phyloP scores from a whole-genome alignment of 1,140 invertebrate species.

The Pseudoatta argentina region DNA sequence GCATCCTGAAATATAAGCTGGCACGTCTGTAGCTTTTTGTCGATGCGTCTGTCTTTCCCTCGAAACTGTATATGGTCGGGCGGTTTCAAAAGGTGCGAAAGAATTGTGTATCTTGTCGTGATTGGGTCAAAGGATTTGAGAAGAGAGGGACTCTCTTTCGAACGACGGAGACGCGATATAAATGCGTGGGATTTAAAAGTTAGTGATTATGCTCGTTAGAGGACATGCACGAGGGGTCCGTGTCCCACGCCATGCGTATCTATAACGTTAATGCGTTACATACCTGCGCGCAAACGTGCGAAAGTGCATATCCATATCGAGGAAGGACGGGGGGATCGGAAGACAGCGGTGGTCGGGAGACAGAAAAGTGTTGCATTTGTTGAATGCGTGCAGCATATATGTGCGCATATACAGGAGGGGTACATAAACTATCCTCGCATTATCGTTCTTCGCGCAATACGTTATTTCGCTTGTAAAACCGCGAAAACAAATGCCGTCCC shows the following conservation, averaged over 20 bases:
- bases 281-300: constrained; percentile 53
- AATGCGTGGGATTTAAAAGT: constrained; percentile 74
- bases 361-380: constrained; percentile 34
- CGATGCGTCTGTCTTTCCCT: constrained; percentile 31
- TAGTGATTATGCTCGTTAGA: constrained; percentile 74
- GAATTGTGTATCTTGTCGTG: constrained; percentile 3
- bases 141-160: neutral
- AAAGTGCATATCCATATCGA: constrained; percentile 63
- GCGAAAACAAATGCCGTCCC: constrained; percentile 76
- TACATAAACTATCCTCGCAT: constrained; percentile 77
- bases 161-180: constrained; percentile 66
- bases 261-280: constrained; percentile 81
- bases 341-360: neutral
- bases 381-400: constrained; percentile 7
- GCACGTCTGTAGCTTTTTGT: constrained; percentile 64
- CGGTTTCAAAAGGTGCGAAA: constrained; percentile 27
- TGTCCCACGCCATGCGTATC: constrained; percentile 75
- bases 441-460: constrained; percentile 74
- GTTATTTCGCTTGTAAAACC: constrained; percentile 73
- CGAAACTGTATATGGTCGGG: constrained; percentile 40
- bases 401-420: constrained; percentile 39
- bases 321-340: constrained; percentile 4
- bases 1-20: constrained; percentile 56
- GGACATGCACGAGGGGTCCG: constrained; percentile 62
- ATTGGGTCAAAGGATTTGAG: neutral